Evolutionary conservation across 2,113 vertebrate species (phyloP).

Genomic region (Empidonax traillii): DNA sequence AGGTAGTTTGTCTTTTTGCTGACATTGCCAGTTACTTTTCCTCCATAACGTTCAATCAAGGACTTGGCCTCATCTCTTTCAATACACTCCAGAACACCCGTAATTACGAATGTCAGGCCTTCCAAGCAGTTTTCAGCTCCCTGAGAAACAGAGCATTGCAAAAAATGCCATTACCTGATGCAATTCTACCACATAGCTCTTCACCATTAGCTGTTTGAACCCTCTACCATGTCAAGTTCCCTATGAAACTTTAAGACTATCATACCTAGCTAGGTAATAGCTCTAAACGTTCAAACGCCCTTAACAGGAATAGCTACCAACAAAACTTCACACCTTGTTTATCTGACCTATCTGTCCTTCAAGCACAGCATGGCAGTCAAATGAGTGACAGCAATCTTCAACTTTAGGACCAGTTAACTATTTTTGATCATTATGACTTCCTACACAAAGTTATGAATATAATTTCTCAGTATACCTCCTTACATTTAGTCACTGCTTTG

Average conservation of each 20-base stretch:
- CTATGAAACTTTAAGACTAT: neutral
- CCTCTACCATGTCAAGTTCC: neutral
- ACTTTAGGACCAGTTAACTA: neutral
- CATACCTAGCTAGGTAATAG: neutral
- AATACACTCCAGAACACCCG: constrained; percentile 93
- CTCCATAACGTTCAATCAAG: constrained; percentile 93
- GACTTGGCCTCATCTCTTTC: constrained; percentile 93
- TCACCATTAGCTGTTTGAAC: neutral
- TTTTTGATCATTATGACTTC: neutral
- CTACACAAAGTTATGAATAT: neutral
- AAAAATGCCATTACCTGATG: constrained; percentile 19
- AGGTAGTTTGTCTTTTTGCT: constrained; percentile 96
- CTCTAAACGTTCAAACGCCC: neutral
- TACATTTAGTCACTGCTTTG: neutral
- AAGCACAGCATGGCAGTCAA: neutral
- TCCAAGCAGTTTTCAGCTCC: constrained; percentile 97
- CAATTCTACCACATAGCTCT: neutral
- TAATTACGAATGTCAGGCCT: constrained; percentile 92
- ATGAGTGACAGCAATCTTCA: neutral
- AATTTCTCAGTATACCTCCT: neutral
- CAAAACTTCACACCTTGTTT: neutral
- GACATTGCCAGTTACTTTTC: constrained; percentile 94
- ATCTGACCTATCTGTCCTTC: neutral
- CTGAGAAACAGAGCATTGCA: constrained; percentile 72
- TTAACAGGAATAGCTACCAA: neutral